Evolutionary conservation across 2,797 vertebrate species (phyloP), one percentile per base, ranked within the genome.

Genomic region (Anas flavirostris): DNA sequence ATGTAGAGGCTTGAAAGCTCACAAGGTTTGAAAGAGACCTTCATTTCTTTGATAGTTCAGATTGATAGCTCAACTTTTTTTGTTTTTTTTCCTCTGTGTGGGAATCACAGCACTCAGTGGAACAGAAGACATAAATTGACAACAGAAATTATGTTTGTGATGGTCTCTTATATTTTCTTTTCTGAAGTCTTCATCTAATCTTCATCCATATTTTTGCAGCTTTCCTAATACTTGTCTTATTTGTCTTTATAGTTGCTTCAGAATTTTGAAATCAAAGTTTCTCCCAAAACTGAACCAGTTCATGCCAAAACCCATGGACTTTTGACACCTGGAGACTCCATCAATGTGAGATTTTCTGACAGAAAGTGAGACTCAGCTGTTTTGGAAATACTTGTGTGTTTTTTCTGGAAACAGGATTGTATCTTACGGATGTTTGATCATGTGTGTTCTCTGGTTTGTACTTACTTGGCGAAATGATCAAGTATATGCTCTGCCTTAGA

Each of bases 241-340:
- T 80, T 92, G 33, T 95, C 43, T 91, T 83, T 84, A 46, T 98
- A 99, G 99, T 95, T 99, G 75, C 98, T 99, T 96, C 99, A 99
- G 75, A 98, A 96, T 88, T 99, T 99, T 97, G 97, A 98, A 94
- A 98, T 99, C 17, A 96, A 97, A 75, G 41, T 94, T 53, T 98
- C 98, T 90, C 97, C 98, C 23, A 83, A 98, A 94, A 98, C 98
- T 0, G 69, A 95, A 78, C 93, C 97, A 6, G 97, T 99, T 94
- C 94, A 55, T 28, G 98, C 98, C 70, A 99, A 99, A 98, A 99
- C 99, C 37, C 99, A 99, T 0, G 98, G 99, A 78, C 98, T 99
- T 76, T 98, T 99, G 81, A 98, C 98, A 84, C 99, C 99, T 9
- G 98, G 93, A 59, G 97, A 88, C 3, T 97, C 98, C 52, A 98